Evolutionary conservation across 2,113 vertebrate genomes (phyloP).

Genomic region (Chinchilla lanigera): DNA sequence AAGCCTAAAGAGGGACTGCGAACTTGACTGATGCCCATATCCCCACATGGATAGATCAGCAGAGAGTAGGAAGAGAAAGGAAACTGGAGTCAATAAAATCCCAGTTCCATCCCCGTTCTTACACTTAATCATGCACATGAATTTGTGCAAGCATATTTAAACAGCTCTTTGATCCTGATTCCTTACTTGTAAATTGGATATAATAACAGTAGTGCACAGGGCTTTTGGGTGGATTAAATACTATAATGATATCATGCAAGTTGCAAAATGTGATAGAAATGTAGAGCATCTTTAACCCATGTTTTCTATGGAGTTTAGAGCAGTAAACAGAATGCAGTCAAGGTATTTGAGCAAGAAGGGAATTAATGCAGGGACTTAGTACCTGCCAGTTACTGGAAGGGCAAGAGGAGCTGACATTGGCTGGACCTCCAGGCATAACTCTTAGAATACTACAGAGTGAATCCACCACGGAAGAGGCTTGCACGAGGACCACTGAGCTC

Average conservation of each 20-base stretch:
- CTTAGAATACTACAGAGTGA: neutral
- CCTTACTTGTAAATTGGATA: neutral
- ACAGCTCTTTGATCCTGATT: neutral
- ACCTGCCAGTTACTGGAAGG: neutral
- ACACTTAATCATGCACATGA: neutral
- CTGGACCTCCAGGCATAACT: neutral
- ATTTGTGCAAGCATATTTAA: neutral
- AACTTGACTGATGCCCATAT: neutral
- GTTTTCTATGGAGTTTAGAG: neutral
- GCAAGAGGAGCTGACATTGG: neutral
- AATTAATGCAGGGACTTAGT: neutral
- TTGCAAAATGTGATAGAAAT: neutral
- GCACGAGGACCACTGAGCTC: too few relatives aligned
- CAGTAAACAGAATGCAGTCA: neutral
- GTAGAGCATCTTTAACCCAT: neutral
- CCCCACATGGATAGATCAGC: neutral
- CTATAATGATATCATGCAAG: neutral
- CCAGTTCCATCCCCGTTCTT: neutral
- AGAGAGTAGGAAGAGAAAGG: neutral
- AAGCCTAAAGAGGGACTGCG: neutral
- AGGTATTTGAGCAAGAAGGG: neutral
- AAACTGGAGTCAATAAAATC: neutral
- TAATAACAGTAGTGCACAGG: neutral
- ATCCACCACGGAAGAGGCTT: neutral
- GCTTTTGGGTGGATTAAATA: neutral